Base-by-base conservation (phyloP, 1,140 invertebrate species). In the Meloidogyne floridensis region DNA sequence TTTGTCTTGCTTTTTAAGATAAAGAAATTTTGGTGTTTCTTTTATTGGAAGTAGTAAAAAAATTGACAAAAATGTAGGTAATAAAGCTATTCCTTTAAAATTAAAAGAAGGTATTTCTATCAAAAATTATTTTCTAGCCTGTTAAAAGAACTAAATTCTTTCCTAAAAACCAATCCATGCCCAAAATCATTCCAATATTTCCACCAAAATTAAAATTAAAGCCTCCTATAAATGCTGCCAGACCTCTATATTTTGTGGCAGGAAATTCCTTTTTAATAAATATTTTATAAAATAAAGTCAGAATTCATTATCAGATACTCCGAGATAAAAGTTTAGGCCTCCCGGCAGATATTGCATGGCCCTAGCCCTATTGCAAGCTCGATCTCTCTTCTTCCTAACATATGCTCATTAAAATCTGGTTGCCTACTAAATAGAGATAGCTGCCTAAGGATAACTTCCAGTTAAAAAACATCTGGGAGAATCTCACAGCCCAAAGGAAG, bases 1-100 rank as follows among this genome's bases (percentile, higher is more conserved):
- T 77, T 75, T 75, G 65, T 87, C 77, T 42, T 86, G 81, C 10
- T 47, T 65, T 53, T 87, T 82, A 18, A 87, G 77, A 54, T 88
- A 56, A 71, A 87, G 76, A 75, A 77, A 86, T 80, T 87, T 87
- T 8, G 86, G 86, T 15, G 81, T 86, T 74, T 87, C 86, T 54
- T 87, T 79, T n/a, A 87, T 42, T 0, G 84, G 80, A 54, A 87
- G 53, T 47, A 80, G 79, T 0, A 85, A 82, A 8, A 87, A 43
- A 72, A 86, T 70, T 6, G 54, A 69, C 20, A 83, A 53, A 59
- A 87, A 54, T 8, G 59, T 77, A 43, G 86, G 86, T 6, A 87
- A 69, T 8, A 72, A 18, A 10, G 76, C 82, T 53, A 87, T 51
- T 7, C 81, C 86, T 70, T 75, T 75, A n/a, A 82, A 47, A 15